Conservation (phyloP, 2,113 vertebrate species). For the Pyrgilauda ruficollis region DNA sequence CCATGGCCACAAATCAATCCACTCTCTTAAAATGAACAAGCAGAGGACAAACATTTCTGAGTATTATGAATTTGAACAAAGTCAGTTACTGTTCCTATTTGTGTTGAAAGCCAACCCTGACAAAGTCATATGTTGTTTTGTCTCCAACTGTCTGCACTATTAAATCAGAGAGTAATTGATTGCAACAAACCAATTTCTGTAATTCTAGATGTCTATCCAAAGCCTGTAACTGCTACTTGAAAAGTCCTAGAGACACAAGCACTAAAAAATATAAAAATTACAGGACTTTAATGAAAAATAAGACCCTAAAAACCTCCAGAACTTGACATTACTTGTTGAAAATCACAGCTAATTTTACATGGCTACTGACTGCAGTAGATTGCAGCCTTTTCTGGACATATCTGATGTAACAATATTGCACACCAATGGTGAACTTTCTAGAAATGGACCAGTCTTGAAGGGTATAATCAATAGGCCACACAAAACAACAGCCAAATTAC, state of each 20-base stretch:
- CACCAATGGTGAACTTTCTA: neutral
- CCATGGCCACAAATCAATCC: neutral
- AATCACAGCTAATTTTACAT: neutral
- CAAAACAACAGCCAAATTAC: neutral
- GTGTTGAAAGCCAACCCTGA: neutral
- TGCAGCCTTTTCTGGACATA: neutral
- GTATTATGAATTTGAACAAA: neutral
- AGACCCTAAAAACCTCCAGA: neutral
- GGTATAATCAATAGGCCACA: neutral
- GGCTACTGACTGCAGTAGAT: neutral
- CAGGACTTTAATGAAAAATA: neutral
- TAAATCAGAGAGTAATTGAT: neutral
- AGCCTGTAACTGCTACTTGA: neutral
- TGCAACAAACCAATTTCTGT: neutral
- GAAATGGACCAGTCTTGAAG: neutral
- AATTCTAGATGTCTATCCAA: neutral
- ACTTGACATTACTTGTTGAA: neutral
- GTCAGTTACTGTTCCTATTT: neutral
- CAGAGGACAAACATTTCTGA: neutral
- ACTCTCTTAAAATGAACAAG: neutral
- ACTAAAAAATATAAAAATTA: neutral
- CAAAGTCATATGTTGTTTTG: neutral
- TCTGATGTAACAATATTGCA: neutral
- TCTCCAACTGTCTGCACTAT: neutral
- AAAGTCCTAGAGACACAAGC: neutral